Conservation (phyloP, 2,888 invertebrate genomes). For the Tortrix viridana region DNA sequence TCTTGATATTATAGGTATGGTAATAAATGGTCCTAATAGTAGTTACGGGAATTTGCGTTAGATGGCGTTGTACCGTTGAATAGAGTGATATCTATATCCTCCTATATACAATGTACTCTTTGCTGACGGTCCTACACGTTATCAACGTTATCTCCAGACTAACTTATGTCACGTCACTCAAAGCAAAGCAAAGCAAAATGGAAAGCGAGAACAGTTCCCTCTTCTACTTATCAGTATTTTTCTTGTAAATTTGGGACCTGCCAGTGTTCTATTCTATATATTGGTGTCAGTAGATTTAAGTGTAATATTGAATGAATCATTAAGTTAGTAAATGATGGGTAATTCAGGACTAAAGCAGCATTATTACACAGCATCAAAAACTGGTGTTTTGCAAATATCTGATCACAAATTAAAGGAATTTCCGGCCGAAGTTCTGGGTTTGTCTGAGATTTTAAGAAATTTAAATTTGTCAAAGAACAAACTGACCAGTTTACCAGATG, state of each 20-base stretch:
- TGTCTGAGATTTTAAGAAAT: slow-evolving; percentile 89
- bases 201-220: not conserved
- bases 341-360: slow-evolving; percentile 96
- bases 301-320: slow-evolving; percentile 20
- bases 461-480: slow-evolving; percentile 97
- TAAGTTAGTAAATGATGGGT: slow-evolving; percentile 87
- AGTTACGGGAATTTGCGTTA: no score
- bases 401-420: slow-evolving; percentile 92
- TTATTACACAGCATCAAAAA: slow-evolving; percentile 97
- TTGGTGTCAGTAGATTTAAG: slow-evolving; percentile 16
- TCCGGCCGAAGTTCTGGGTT: slow-evolving; percentile 85
- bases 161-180: no score
- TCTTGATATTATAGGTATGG: no score
- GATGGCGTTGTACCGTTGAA: no score
- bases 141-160: no score
- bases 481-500: slow-evolving; percentile 90
- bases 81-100: no score
- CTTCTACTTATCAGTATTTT: not conserved
- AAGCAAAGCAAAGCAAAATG: no score
- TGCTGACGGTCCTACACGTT: no score
- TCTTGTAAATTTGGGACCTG: slow-evolving; percentile 4
- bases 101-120: no score
- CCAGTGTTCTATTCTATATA: slow-evolving; percentile 10
- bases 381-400: slow-evolving; percentile 95
- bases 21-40: no score